Conservation (phyloP, 2,888 invertebrate genomes). For the Drosophila testacea region DNA sequence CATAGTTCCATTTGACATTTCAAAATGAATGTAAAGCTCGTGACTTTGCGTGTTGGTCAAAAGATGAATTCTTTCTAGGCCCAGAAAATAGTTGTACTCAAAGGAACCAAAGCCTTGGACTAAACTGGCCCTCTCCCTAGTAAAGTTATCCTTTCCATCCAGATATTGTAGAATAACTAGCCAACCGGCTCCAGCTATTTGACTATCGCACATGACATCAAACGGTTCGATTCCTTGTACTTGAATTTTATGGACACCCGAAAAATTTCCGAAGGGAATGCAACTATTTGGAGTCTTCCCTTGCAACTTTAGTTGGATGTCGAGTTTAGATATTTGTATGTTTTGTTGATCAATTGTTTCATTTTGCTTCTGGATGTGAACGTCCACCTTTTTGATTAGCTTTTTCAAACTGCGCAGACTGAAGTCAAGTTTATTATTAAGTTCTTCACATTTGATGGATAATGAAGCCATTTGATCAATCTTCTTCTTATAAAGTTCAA, state of each 20-base stretch:
- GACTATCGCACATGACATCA: constrained; percentile 3
- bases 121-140: not conserved
- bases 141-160: constrained; percentile 3
- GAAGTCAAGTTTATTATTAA: not conserved
- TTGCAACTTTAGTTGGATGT: not conserved
- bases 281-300: not conserved
- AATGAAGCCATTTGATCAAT: not conserved
- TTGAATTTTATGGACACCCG: not conserved
- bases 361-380: not conserved
- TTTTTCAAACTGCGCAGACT: not conserved
- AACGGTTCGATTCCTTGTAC: not conserved
- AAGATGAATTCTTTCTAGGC: constrained; percentile 4
- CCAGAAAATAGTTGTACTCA: constrained; percentile 6
- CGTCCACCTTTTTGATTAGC: not conserved
- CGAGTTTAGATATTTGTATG: not conserved
- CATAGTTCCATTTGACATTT: not conserved
- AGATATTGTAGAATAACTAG: constrained; percentile 10
- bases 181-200: constrained; percentile 9
- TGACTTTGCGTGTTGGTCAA: not conserved
- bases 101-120: constrained; percentile 8
- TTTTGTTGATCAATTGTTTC: too few relatives aligned
- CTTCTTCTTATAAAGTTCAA: not conserved
- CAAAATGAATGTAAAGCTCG: constrained; percentile 14
- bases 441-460: not conserved
- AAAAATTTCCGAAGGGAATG: not conserved